Evolutionary conservation across 2,888 invertebrate genomes (phyloP).

Genomic region (Leptopterna dolabrata): DNA sequence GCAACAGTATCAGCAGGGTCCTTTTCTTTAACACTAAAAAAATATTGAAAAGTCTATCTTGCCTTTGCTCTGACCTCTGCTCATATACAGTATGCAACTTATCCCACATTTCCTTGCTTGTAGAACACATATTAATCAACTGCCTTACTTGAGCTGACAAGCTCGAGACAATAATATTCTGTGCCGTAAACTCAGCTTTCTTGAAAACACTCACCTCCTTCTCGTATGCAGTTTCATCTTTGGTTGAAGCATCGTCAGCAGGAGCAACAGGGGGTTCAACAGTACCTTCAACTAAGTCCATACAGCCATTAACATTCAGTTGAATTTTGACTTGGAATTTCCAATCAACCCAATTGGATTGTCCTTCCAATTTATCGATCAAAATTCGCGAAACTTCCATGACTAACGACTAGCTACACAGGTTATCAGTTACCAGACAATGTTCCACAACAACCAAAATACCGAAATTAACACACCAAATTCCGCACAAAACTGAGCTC

Average conservation of each 20-base stretch:
- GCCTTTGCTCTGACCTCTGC: constrained; percentile 53
- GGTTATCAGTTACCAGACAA: not conserved
- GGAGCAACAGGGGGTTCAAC: not conserved
- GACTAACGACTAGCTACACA: not conserved
- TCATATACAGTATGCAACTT: too few relatives aligned
- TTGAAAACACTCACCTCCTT: too few relatives aligned
- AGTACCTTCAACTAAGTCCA: constrained; percentile 36
- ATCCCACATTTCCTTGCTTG: too few relatives aligned
- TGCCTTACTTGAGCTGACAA: constrained; percentile 21
- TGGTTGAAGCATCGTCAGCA: not conserved
- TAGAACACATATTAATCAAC: constrained; percentile 28
- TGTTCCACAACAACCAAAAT: not conserved
- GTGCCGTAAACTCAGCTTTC: constrained; percentile 8
- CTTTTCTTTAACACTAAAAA: constrained; percentile 52
- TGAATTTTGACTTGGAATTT: constrained; percentile 53
- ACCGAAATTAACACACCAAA: not conserved
- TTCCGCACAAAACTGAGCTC: not conserved
- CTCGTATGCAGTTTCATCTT: not conserved
- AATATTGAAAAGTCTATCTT: constrained; percentile 52
- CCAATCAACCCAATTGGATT: constrained; percentile 52
- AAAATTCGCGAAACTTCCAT: constrained; percentile 36
- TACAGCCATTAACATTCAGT: constrained; percentile 41
- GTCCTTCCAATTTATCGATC: constrained; percentile 51
- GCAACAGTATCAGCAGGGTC: constrained; percentile 43
- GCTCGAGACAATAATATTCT: constrained; percentile 13